Base-by-base conservation (phyloP, 2,888 invertebrate species). In the Toxonevra muliebris region DNA sequence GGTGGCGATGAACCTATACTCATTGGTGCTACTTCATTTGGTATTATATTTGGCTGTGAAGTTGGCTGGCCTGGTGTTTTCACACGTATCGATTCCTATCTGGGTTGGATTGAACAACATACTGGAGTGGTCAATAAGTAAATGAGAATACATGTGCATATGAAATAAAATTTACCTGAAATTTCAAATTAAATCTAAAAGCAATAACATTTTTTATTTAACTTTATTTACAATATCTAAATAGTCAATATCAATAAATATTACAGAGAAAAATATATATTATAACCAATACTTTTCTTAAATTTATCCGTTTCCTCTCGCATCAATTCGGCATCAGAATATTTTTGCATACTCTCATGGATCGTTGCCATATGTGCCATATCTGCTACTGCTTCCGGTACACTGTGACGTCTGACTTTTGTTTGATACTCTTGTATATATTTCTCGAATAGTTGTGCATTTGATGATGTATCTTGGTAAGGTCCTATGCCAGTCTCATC, bases 41-140 rank as follows among this genome's bases (percentile, higher is more conserved):
- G 75, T 1, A 73, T 71, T 50, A 58, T 65, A 11, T 64, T 70
- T 0, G 76, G 77, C n/a, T 79, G 79, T 59, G 81, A 81, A 72
- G 15, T 50, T 0, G 80, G 81, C 13, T 84, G 77, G 74, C 84
- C 85, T 11, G 80, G 79, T 45, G 84, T 82, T 3, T 84, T 82
- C 70, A 85, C 84, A 1, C 78, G 84, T 20, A 70, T 82, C 30
- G 80, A 81, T 13, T 69, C 75, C 8, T 84, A 75, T 69, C 64
- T 83, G 70, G 79, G 81, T 68, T 84, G 84, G 84, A 84, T 84
- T 55, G 74, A 77, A 30, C 50, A 58, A 0, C 59, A 70, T 1
- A 69, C 75, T 17, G 78, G 76, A 42, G 65, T 80, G 52, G 74
- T 53, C 42, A 80, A 76, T 68, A 72, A 52, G 17, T 65, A 58